Conservation (phyloP, 2,888 invertebrate species). For the Standfussiana lucernea region DNA sequence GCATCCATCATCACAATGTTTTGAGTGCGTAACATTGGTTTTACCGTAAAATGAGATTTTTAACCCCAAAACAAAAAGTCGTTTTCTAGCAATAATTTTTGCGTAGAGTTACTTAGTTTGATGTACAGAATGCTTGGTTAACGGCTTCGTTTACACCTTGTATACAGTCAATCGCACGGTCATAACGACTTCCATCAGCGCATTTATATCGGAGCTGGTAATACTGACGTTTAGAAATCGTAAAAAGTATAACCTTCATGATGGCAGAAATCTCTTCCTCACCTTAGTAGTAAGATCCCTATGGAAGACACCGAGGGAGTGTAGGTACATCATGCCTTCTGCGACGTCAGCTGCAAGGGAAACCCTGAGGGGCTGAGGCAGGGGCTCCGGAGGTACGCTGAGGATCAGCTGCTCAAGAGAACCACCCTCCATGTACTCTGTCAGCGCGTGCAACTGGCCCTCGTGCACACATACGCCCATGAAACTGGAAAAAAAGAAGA, state of each 20-base stretch:
- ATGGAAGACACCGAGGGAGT: constrained; percentile 97
- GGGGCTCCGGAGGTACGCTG: constrained; percentile 92
- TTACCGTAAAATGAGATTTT: too few species aligned
- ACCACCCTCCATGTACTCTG: constrained; percentile 98
- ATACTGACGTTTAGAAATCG: neutral
- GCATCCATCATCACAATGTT: too few species aligned
- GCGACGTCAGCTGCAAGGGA: constrained; percentile 97
- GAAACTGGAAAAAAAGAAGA: constrained; percentile 91
- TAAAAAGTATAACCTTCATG: neutral
- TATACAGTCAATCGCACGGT: neutral
- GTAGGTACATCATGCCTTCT: constrained; percentile 97
- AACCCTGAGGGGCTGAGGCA: constrained; percentile 95
- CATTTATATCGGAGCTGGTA: neutral
- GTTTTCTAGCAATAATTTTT: too few species aligned
- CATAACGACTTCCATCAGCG: neutral
- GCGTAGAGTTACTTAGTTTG: too few species aligned
- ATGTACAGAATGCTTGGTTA: too few species aligned
- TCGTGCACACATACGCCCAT: constrained; percentile 99
- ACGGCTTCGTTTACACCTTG: too few species aligned
- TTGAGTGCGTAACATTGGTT: too few species aligned
- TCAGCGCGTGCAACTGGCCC: constrained; percentile 98
- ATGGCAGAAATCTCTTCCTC: constrained; percentile 46
- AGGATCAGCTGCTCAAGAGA: constrained; percentile 97
- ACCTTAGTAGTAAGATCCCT: constrained; percentile 99
- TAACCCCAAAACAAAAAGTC: too few species aligned